These are phyloP conservation scores for Ctenodactylus gundi DNA, from an alignment of 2,113 vertebrate species.

Conservation along the genomic window DNA sequence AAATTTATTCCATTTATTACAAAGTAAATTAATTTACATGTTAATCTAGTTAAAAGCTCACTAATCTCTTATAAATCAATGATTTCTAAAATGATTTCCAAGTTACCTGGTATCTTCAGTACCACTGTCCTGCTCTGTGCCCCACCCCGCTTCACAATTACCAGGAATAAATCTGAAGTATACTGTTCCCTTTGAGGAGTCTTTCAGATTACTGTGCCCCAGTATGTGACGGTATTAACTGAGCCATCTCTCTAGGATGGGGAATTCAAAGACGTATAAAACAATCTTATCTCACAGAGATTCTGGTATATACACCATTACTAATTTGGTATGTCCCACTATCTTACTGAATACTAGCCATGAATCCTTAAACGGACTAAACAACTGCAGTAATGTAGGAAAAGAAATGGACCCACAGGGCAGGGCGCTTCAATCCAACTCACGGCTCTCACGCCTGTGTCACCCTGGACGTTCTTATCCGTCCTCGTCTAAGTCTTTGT, in stretches of 20 bases:
- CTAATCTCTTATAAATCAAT: background rate
- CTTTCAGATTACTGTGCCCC: background rate
- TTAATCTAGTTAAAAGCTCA: background rate
- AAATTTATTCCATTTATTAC: background rate
- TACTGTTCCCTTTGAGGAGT: background rate
- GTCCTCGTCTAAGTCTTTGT: background rate
- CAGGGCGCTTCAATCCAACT: background rate
- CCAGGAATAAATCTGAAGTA: background rate
- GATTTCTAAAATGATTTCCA: conserved; percentile 13
- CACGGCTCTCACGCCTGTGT: background rate
- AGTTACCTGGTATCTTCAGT: background rate
- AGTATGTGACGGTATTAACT: background rate
- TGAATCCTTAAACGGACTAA: background rate
- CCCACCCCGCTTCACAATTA: background rate
- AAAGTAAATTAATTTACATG: background rate
- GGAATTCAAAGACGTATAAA: background rate
- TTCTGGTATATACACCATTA: background rate
- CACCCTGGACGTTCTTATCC: background rate
- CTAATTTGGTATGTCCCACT: background rate
- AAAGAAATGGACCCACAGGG: background rate
- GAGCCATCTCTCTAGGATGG: background rate
- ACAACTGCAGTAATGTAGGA: background rate
- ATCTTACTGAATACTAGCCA: background rate
- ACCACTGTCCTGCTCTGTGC: background rate
- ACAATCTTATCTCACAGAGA: background rate